A percentile compares a stretch with the other conserved stretches of the same genome.
Conservation (phyloP, 53 echinoderm and acorn worm species). For the Holothuria leucospilota region DNA sequence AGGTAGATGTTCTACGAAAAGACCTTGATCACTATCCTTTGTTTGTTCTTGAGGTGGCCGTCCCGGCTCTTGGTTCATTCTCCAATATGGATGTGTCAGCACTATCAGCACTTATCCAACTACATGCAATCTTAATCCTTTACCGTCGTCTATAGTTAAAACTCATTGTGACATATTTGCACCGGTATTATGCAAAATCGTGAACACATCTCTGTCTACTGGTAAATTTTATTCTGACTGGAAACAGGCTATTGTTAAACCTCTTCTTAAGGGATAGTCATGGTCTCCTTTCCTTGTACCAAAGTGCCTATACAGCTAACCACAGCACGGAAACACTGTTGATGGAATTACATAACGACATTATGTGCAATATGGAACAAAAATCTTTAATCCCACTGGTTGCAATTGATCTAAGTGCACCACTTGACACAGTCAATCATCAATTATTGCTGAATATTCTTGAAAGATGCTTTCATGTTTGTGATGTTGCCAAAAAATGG, state of each 20-base stretch:
- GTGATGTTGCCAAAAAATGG: background rate
- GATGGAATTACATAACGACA: background rate
- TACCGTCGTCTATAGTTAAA: conserved; percentile 35
- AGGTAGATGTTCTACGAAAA: conserved; percentile 22
- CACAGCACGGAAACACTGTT: conserved; percentile 47
- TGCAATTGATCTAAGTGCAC: conserved; percentile 36
- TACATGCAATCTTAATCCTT: conserved; percentile 8
- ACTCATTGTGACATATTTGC: conserved; percentile 36
- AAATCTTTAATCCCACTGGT: conserved; percentile 6
- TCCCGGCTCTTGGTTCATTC: background rate
- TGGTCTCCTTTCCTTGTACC: conserved; percentile 17
- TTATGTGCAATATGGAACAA: too few species aligned
- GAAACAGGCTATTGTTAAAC: conserved; percentile 43
- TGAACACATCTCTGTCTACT: conserved; percentile 22
- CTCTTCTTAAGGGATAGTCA: background rate
- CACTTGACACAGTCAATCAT: conserved; percentile 38
- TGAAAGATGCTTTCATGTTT: conserved; percentile 8
- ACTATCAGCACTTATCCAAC: background rate
- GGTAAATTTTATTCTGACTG: conserved; percentile 37
- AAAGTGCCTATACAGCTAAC: conserved; percentile 42
- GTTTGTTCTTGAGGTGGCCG: background rate
- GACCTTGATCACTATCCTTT: conserved; percentile 11
- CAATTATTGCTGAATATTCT: conserved; percentile 29
- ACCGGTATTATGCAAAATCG: conserved; percentile 7
- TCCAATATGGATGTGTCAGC: conserved; percentile 3